These are phyloP conservation scores for Heliocidaris tuberculata DNA, from an alignment of 35 echinoderm and acorn worm genomes.

Conservation along the genomic window DNA sequence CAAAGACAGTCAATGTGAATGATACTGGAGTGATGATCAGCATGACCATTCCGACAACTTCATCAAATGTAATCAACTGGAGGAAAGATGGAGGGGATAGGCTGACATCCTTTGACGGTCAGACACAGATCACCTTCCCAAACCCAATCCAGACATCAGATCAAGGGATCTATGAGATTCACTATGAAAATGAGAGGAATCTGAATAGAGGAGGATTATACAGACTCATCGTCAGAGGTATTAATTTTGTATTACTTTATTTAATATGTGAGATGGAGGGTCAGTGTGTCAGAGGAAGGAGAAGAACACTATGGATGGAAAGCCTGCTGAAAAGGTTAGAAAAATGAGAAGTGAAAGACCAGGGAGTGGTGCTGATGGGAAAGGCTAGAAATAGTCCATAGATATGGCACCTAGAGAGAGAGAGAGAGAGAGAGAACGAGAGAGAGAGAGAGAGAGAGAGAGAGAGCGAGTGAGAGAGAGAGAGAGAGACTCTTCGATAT, in stretches of 20 bases:
- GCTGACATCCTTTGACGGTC: not conserved
- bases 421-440: no score
- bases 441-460: no score
- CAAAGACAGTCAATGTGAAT: slow-evolving; percentile 55
- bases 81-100: not conserved
- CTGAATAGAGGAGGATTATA: slow-evolving; percentile 22
- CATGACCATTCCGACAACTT: not conserved
- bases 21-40: slow-evolving; percentile 51
- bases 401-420: no score
- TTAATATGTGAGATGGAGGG: not conserved
- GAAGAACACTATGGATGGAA: not conserved
- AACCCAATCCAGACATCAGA: slow-evolving; percentile 42
- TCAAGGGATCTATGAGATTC: slow-evolving; percentile 60
- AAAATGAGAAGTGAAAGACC: no score
- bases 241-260: not conserved
- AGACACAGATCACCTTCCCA: not conserved
- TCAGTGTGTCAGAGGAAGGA: not conserved
- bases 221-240: slow-evolving; percentile 72
- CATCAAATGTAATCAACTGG: slow-evolving; percentile 8
- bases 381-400: no score
- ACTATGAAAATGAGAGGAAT: slow-evolving; percentile 48
- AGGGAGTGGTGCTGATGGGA: no score
- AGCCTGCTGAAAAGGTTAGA: not conserved
- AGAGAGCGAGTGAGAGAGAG: no score
- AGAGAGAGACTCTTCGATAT: no score